phyloP scores from a whole-genome alignment of 1,140 invertebrate species.

The Camponotus floridanus region DNA sequence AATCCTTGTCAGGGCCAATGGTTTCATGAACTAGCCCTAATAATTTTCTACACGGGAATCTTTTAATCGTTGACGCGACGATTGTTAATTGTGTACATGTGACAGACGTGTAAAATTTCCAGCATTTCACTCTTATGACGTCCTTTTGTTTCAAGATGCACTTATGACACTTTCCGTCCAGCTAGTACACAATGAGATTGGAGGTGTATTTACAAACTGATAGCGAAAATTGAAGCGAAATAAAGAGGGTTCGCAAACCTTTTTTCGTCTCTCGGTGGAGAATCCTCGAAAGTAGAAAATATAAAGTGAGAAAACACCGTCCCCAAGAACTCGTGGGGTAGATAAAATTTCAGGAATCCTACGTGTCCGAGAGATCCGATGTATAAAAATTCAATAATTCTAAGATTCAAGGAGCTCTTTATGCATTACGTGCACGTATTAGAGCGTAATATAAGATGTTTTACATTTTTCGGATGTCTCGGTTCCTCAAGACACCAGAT shows the following conservation, averaged over 20 bases:
- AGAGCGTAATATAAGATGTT: background rate
- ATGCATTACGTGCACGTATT: background rate
- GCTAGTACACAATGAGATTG: background rate
- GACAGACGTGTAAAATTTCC: too few species aligned
- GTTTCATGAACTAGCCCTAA: too few species aligned
- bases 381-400: slow-evolving; percentile 8
- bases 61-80: too few species aligned
- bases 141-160: slow-evolving; percentile 8
- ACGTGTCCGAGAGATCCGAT: background rate
- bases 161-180: background rate
- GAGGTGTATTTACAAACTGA: slow-evolving; percentile 42
- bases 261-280: slow-evolving; percentile 23
- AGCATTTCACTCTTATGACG: too few species aligned
- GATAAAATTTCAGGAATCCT: slow-evolving; percentile 33
- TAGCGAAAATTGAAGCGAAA: slow-evolving; percentile 56
- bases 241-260: slow-evolving; percentile 55
- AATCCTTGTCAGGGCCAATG: too few species aligned
- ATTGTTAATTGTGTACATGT: too few species aligned
- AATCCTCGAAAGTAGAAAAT: slow-evolving; percentile 38
- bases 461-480: background rate
- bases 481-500: background rate
- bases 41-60: too few species aligned
- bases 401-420: background rate
- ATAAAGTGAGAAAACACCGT: background rate
- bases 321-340: background rate